Evolutionary conservation across 2,888 invertebrate genomes (phyloP).

Genomic region (Alentia gelatinosa): DNA sequence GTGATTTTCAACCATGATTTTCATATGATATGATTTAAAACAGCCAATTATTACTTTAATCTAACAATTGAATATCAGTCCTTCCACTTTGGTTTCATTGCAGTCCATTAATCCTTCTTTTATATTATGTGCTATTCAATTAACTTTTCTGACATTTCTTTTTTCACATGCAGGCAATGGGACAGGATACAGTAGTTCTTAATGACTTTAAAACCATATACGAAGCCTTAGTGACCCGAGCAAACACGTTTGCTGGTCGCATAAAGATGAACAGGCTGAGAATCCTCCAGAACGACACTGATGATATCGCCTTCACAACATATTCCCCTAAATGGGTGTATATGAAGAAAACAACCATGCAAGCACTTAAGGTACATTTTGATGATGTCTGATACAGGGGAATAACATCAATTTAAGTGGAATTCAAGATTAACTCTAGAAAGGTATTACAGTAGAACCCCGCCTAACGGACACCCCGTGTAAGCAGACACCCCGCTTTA

Average conservation of each 20-base stretch:
- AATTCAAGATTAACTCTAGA: no score
- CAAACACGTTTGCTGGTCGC: neutral
- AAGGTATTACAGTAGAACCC: no score
- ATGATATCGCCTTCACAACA: neutral
- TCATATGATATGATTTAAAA: no score
- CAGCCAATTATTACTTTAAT: no score
- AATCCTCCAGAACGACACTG: neutral
- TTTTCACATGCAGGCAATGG: slow-evolving; percentile 8
- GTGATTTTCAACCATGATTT: no score
- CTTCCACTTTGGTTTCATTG: no score
- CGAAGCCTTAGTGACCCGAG: neutral
- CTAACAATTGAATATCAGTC: no score
- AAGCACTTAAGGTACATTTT: neutral
- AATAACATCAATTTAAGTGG: neutral
- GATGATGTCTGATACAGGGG: neutral
- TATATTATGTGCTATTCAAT: no score
- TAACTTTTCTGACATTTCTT: no score
- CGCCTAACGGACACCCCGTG: no score
- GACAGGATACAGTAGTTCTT: neutral
- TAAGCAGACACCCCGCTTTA: no score
- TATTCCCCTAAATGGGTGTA: neutral
- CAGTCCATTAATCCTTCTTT: no score
- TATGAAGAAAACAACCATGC: neutral
- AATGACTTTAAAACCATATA: slow-evolving; percentile 8
- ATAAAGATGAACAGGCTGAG: neutral